A percentile compares a stretch with the other conserved stretches of the same genome.
These are phyloP conservation scores for Porites evermanni DNA, from an alignment of 92 coral and sea anemone genomes.

Conservation along the genomic window DNA sequence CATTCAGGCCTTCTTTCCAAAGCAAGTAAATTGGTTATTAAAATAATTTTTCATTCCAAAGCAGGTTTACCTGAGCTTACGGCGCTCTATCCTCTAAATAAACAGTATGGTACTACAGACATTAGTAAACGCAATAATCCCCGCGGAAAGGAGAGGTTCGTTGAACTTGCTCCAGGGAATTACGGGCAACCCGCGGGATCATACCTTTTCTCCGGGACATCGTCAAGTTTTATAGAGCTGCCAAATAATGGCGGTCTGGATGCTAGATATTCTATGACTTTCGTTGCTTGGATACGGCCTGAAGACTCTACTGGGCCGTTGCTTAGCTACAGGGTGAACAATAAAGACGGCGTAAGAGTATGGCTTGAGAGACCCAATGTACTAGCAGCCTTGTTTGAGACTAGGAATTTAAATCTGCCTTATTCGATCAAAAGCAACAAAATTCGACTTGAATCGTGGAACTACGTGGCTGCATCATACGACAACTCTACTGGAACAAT, in stretches of 20 bases:
- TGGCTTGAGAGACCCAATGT: slow-evolving; percentile 39
- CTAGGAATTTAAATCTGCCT: slow-evolving; percentile 7
- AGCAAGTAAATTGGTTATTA: background rate
- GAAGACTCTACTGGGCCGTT: slow-evolving; percentile 36
- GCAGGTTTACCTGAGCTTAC: slow-evolving; percentile 40
- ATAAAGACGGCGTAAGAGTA: slow-evolving; percentile 21
- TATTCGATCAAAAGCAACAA: slow-evolving; percentile 25
- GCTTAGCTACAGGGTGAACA: slow-evolving; percentile 16
- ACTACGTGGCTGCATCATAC: slow-evolving; percentile 44
- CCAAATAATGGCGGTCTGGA: slow-evolving; percentile 53
- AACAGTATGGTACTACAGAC: slow-evolving; percentile 35
- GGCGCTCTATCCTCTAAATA: slow-evolving; percentile 48
- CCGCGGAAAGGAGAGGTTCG: slow-evolving; percentile 17
- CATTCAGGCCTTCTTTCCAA: no score
- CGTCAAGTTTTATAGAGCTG: slow-evolving; percentile 41
- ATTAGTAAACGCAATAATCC: slow-evolving; percentile 29
- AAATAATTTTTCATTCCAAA: background rate
- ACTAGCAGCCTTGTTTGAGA: slow-evolving; percentile 30
- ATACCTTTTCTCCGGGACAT: slow-evolving; percentile 38
- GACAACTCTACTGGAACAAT: slow-evolving; percentile 19
- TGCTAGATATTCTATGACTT: slow-evolving; percentile 39
- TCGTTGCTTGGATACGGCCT: slow-evolving; percentile 46
- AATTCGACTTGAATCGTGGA: slow-evolving; percentile 38
- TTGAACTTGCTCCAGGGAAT: slow-evolving; percentile 24
- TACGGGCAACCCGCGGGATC: slow-evolving; percentile 63